Conservation (phyloP, 2,113 vertebrate genomes). For the Seriola rivoliana region DNA sequence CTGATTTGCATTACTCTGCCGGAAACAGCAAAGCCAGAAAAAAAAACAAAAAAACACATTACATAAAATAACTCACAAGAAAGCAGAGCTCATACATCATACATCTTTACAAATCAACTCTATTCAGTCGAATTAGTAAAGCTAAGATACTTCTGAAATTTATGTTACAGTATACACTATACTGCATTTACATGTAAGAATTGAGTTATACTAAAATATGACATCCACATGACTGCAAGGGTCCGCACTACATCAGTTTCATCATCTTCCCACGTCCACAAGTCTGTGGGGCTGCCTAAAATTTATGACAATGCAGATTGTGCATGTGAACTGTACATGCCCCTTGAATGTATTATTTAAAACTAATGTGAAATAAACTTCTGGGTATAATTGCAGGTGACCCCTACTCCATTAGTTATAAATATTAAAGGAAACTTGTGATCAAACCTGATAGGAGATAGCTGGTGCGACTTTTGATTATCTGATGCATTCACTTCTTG, state of each 20-base stretch:
- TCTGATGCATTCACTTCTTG: neutral
- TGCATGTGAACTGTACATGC: too few relatives aligned
- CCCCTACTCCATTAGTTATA: too few relatives aligned
- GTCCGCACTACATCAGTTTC: too few relatives aligned
- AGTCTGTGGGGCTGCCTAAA: neutral
- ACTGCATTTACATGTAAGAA: too few relatives aligned
- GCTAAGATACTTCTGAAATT: neutral
- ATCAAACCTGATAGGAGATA: neutral
- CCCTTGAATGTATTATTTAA: neutral
- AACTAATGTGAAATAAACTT: neutral
- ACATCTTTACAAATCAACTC: too few relatives aligned
- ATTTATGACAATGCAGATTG: too few relatives aligned
- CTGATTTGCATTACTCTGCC: neutral
- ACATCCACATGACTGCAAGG: too few relatives aligned
- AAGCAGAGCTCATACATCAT: neutral
- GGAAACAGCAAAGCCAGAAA: neutral
- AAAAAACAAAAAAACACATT: too few relatives aligned
- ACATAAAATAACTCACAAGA: neutral
- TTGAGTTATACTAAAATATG: too few relatives aligned
- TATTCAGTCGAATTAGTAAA: neutral
- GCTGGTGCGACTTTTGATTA: neutral
- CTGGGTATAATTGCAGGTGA: too few relatives aligned
- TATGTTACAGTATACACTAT: too few relatives aligned
- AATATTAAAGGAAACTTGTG: neutral
- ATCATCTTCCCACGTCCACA: neutral